A percentile compares a stretch with the other conserved stretches of the same genome.
Conservation (phyloP, 2,113 vertebrate species). For the Piliocolobus tephrosceles region DNA sequence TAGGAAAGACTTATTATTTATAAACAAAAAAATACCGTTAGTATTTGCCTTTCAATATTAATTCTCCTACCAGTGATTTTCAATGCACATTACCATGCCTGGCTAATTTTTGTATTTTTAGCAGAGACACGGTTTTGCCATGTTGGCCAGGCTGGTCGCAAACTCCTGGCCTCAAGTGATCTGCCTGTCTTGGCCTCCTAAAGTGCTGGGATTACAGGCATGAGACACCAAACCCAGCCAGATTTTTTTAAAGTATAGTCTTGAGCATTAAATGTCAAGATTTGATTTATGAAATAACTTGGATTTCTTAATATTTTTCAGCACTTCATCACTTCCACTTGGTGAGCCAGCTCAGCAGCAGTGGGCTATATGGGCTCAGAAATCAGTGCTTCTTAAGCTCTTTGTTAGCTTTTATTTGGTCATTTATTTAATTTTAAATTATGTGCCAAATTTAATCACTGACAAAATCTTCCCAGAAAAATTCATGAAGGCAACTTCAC, state of each 20-base stretch:
- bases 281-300: constrained; percentile 32
- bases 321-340: not conserved
- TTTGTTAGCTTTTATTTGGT: not conserved
- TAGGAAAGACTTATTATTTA: not conserved
- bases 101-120: too few relatives aligned
- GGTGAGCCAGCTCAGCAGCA: not conserved
- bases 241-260: too few relatives aligned
- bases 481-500: not conserved
- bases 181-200: too few relatives aligned
- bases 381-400: not conserved
- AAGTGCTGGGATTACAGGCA: too few relatives aligned
- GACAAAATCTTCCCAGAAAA: not conserved
- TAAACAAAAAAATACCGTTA: not conserved
- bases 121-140: too few relatives aligned
- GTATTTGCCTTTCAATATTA: not conserved
- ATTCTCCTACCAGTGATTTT: not conserved
- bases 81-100: too few relatives aligned
- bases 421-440: constrained; percentile 9
- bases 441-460: not conserved
- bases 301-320: not conserved
- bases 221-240: too few relatives aligned
- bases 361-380: not conserved
- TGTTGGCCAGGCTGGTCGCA: too few relatives aligned
- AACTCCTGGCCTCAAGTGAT: too few relatives aligned
- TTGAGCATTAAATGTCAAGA: too few relatives aligned